Evolutionary conservation across 2,797 vertebrate species (phyloP), one percentile per base, ranked within the genome.

Genomic region (Enteromius trimaculatus): DNA sequence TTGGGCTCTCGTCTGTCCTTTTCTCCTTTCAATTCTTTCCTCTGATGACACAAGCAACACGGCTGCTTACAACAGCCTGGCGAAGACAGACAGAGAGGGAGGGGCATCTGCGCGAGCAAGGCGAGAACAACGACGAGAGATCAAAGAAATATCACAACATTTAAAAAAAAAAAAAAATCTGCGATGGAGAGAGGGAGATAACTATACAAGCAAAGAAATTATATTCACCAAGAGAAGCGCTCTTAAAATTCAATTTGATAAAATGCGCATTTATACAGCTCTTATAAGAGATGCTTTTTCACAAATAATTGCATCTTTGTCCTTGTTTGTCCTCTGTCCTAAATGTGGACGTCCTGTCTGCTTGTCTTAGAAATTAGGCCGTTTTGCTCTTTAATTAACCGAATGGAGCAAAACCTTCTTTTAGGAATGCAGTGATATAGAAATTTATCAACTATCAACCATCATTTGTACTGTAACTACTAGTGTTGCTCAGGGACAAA

Each of bases 11-110:
- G 49, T 60, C 60, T 75, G 68, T 34, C 74, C 78, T 82, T 70
- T 72, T 77, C 82, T 77, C 77, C 76, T 72, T 77, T 85, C 74
- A 60, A 86, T 77, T 75, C 92, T 93, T 92, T 92, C 92, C 94
- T 86, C 88, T 91, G 90, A 94, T 92, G 90, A 85, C 87, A 84
- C 90, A 88, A 90, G 92, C 91, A 90, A 87, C 88, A 91, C 87
- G 89, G 92, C 92, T 85, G 90, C 90, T 86, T 34, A 74, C 68
- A 65, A 70, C 71, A 86, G 86, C 74, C 77, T 60, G 71, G 74
- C 37, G 60, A 72, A 77, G 49, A 80, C 34, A 71, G 68, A 77
- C 39, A 29, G 34, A 14, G 64, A 51, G 37, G 58, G 60, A 72
- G 66, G 69, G 29, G 21, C 34, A 77, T 39, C 21, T 21, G 51